These are phyloP conservation scores for Pseudorhombus dupliciocellatus DNA, from an alignment of 2,113 vertebrate species.

Conservation along the genomic window DNA sequence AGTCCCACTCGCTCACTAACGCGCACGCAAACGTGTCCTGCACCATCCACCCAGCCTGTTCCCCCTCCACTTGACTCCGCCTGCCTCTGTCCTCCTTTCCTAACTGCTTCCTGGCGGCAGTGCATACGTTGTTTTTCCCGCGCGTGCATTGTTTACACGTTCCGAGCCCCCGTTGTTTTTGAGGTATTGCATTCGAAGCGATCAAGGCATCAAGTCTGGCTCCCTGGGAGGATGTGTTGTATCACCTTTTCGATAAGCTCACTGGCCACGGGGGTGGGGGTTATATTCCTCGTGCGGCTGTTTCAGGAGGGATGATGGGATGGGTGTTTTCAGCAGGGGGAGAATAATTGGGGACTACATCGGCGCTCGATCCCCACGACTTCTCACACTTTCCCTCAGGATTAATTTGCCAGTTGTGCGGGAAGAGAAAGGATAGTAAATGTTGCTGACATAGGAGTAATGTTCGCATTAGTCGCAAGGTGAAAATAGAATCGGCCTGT, in stretches of 20 bases:
- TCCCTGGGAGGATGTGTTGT: slow-evolving; percentile 25
- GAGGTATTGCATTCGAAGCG: slow-evolving; percentile 6
- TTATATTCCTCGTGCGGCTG: slow-evolving; percentile 1
- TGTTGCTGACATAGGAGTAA: slow-evolving; percentile 65
- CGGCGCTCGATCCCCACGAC: slow-evolving; percentile 15
- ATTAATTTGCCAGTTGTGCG: slow-evolving; percentile 47
- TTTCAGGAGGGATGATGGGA: slow-evolving; percentile 12
- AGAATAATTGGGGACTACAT: slow-evolving; percentile 22
- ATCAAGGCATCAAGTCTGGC: slow-evolving; percentile 34
- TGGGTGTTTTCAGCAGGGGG: slow-evolving; percentile 28
- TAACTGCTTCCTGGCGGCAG: slow-evolving; percentile 28
- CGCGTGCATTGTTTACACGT: slow-evolving; percentile 30
- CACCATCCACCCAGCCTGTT: slow-evolving; percentile 26
- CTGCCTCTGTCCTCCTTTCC: slow-evolving; percentile 19
- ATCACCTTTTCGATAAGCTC: slow-evolving; percentile 39
- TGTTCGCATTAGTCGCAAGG: slow-evolving; percentile 62
- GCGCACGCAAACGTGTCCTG: slow-evolving; percentile 2
- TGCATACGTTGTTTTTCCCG: slow-evolving; percentile 2
- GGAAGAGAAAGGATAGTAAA: slow-evolving; percentile 46
- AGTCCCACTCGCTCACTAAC: background rate
- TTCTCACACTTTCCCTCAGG: slow-evolving; percentile 14
- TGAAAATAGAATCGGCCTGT: slow-evolving; percentile 68
- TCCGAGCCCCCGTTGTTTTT: slow-evolving; percentile 10
- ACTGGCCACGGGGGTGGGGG: slow-evolving; percentile 2
- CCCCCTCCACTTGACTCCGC: slow-evolving; percentile 22